These are phyloP conservation scores for Cyrtodaria siliqua DNA, from an alignment of 2,888 invertebrate species.

Conservation along the genomic window DNA sequence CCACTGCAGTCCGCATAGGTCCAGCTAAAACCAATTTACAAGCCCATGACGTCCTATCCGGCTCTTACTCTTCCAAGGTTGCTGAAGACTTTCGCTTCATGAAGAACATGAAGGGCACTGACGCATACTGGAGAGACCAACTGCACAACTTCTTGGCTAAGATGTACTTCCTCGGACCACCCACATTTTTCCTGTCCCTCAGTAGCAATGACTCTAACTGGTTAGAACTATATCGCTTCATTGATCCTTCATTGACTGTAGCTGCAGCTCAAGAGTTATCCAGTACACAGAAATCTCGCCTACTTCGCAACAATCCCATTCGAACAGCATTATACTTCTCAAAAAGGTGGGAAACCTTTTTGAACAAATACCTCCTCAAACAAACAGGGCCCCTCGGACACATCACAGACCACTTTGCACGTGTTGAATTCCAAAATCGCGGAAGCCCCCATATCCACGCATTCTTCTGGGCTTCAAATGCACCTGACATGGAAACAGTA, in stretches of 20 bases:
- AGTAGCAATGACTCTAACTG: constrained; percentile 46
- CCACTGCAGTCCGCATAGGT: constrained; percentile 26
- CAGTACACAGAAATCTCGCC: constrained; percentile 1
- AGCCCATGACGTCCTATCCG: constrained; percentile 16
- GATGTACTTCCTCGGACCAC: constrained; percentile 33
- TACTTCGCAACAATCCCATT: constrained; percentile 31
- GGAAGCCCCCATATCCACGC: constrained; percentile 27
- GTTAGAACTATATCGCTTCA: constrained; percentile 32
- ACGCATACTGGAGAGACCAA: constrained; percentile 42
- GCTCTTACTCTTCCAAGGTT: not conserved
- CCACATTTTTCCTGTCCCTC: constrained; percentile 43
- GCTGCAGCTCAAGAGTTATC: constrained; percentile 14
- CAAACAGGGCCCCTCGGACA: not conserved
- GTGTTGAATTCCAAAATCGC: constrained; percentile 24
- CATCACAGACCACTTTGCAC: constrained; percentile 13
- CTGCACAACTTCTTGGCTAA: constrained; percentile 39
- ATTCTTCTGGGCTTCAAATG: constrained; percentile 14
- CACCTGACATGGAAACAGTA: constrained; percentile 24
- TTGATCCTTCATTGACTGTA: constrained; percentile 12
- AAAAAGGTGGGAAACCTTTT: constrained; percentile 33
- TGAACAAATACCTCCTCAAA: not conserved
- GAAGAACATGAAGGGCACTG: constrained; percentile 38
- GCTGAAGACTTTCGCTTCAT: constrained; percentile 44
- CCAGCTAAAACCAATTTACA: not conserved
- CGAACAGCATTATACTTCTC: constrained; percentile 31